Evolutionary conservation across 2,113 vertebrate genomes (phyloP), one percentile per base, ranked within the genome.

Genomic region (Anolis carolinensis): DNA sequence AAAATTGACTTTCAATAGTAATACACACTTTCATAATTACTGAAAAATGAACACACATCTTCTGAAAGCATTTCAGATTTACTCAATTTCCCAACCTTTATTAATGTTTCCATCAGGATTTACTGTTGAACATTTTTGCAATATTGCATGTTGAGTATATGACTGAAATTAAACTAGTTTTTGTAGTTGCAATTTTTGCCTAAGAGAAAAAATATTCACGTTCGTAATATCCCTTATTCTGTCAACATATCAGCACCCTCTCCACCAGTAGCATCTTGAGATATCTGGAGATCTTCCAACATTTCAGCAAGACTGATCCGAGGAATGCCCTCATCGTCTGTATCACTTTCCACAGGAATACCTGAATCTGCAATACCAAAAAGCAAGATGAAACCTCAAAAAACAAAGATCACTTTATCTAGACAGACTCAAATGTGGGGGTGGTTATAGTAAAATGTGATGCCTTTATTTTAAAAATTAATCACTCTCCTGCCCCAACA

Each of bases 261-360:
- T 89, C 92, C 98, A 72, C 98, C 98, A 2, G 98, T 99, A 80
- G 98, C 98, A 21, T 99, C 98, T 1, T 94, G 76, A 1, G 98
- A 97, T 91, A 97, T 96, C 55, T 97, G 97, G 78, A 99, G 97
- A 93, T 99, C 99, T 87, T 99, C 98, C 88, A 99, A 92, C 99
- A 99, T 99, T 91, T 99, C 99, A 59, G 96, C 93, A 94, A 99
- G 95, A 71, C 98, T 98, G 93, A 99, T 97, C 39, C 95, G 87
- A 6, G 99, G 99, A 3, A 98, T 97, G 25, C 97, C 98, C 18
- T 99, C 99, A 48, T 99, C 99, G 80, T 99, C 99, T 0, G 97
- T 98, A 89, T 99, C 99, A 4, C 98, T 98, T 94, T 99, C 98
- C 92, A 99, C 98, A 1, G 98, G 97, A 83, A 98, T 86, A 89